These are phyloP conservation scores for Andrena marginata DNA, from an alignment of 2,888 invertebrate species.

Conservation along the genomic window DNA sequence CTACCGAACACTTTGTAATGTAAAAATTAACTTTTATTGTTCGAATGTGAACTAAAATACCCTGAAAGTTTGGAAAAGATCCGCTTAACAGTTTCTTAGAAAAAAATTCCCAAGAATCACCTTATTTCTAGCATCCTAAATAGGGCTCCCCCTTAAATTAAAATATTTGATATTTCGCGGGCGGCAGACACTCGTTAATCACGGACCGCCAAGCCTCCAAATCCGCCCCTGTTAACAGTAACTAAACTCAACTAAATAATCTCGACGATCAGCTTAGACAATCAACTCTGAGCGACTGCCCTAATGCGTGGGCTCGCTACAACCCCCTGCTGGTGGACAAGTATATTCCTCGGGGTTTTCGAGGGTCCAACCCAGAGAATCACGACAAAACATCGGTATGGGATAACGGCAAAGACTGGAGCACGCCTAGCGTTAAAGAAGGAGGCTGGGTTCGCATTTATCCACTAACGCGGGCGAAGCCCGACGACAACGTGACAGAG, in stretches of 20 bases:
- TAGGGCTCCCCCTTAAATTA: too few species aligned
- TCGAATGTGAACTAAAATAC: too few species aligned
- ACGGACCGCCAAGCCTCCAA: too few species aligned
- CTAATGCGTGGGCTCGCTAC: constrained; percentile 78
- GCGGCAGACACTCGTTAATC: too few species aligned
- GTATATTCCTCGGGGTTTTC: constrained; percentile 86
- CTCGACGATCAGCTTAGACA: constrained; percentile 73
- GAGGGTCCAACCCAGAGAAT: constrained; percentile 89
- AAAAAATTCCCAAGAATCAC: too few species aligned
- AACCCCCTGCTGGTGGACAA: constrained; percentile 84
- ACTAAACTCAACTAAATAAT: neutral
- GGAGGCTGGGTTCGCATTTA: constrained; percentile 93
- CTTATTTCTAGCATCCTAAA: too few species aligned
- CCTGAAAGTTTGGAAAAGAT: too few species aligned
- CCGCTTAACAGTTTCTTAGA: too few species aligned
- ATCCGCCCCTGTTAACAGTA: too few species aligned
- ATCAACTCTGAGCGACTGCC: constrained; percentile 74
- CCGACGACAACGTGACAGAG: constrained; percentile 58
- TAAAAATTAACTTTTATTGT: too few species aligned
- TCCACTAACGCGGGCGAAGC: constrained; percentile 86
- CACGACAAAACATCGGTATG: constrained; percentile 87
- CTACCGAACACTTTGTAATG: too few species aligned
- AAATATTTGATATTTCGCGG: too few species aligned
- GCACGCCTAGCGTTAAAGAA: constrained; percentile 87
- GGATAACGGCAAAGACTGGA: constrained; percentile 92